Percentiles rank a stretch among this genome's conserved stretches.
These are phyloP conservation scores for Tipula helvola DNA, from an alignment of 2,888 invertebrate genomes.

Conservation along the genomic window DNA sequence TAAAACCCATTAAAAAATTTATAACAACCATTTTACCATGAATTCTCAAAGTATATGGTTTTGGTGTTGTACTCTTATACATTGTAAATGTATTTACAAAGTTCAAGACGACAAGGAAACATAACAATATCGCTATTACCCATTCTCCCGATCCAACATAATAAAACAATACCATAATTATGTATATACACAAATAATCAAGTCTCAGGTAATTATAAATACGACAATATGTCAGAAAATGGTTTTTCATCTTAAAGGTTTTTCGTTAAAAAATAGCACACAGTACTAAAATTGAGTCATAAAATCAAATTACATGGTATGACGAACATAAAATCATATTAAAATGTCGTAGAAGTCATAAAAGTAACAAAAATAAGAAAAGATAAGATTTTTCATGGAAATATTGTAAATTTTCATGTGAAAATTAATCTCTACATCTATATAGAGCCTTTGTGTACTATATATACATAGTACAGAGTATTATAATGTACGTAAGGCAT, in stretches of 20 bases:
- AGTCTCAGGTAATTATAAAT: neutral
- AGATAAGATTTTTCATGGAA: neutral
- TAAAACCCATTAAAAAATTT: neutral
- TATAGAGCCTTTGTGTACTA: neutral
- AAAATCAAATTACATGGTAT: conserved; percentile 4
- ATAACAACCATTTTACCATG: neutral
- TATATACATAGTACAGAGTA: neutral
- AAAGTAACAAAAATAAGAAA: neutral
- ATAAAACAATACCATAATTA: neutral
- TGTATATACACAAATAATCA: neutral
- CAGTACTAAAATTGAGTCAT: neutral
- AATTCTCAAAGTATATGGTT: neutral
- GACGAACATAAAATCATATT: neutral
- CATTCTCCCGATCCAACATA: neutral
- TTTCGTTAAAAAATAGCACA: neutral
- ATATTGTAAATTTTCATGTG: neutral
- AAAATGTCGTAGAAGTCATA: neutral
- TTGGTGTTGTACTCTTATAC: neutral
- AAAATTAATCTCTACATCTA: neutral
- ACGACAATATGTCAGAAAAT: neutral
- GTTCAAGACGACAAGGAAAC: neutral
- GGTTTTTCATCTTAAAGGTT: neutral
- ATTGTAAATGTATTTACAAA: neutral
- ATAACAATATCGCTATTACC: neutral
- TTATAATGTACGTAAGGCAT: neutral